These are phyloP conservation scores for Dermatemys mawii DNA, from an alignment of 2,113 vertebrate species.

Conservation along the genomic window DNA sequence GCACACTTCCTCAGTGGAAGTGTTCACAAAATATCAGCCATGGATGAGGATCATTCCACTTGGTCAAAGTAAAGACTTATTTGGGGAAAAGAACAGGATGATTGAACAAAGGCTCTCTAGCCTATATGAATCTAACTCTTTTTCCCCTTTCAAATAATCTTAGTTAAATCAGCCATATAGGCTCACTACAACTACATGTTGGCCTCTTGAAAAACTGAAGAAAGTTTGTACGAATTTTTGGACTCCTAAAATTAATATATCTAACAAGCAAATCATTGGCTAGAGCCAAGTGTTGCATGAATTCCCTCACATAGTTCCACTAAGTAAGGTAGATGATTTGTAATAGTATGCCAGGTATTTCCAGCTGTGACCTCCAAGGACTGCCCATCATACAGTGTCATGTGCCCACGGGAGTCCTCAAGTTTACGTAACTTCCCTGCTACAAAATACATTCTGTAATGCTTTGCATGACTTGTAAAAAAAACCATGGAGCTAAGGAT, in stretches of 20 bases:
- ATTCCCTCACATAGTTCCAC: neutral
- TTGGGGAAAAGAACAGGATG: neutral
- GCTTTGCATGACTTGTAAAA: neutral
- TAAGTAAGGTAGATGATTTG: neutral
- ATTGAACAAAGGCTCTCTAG: neutral
- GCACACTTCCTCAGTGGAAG: neutral
- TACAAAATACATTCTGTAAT: neutral
- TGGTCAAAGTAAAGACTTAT: neutral
- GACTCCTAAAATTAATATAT: neutral
- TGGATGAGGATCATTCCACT: neutral
- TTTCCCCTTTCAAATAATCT: conserved; percentile 25
- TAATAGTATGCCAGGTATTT: neutral
- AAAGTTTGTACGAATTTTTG: neutral
- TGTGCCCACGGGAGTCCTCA: neutral
- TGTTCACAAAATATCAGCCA: neutral
- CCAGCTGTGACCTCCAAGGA: neutral
- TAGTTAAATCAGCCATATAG: conserved; percentile 6
- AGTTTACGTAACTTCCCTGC: neutral
- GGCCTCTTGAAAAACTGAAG: neutral
- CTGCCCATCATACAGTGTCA: neutral
- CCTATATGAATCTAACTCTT: conserved; percentile 1
- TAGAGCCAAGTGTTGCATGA: neutral
- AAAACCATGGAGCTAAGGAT: accelerated
- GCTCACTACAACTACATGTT: neutral
- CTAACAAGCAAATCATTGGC: neutral